Evolutionary conservation across 2,797 vertebrate species (phyloP), one percentile per base, ranked within the genome.

Genomic region (Discoglossus pictus): DNA sequence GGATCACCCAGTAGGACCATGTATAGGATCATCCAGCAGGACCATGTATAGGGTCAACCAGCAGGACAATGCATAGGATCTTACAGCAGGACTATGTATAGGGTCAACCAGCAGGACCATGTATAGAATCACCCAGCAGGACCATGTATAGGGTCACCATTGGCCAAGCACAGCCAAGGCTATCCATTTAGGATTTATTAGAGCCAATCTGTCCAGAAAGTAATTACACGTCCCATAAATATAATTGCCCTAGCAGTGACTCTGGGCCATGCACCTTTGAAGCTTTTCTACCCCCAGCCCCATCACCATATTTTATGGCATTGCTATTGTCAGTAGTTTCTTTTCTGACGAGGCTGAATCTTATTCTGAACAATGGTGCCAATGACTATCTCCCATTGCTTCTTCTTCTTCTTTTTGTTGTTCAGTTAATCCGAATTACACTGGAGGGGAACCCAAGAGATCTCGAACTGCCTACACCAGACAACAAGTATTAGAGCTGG

Each of bases 161-260:
- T 70, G 73, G 72, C 47, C 54, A 13, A 17, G 43, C 25, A 55
- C 52, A 18, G 48, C 17, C 18, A 31, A 38, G 31, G 55, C 59
- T 16, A 6, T 48, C 16, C 12, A 13, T 55, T 92, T 91, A 89
- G 90, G 92, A 96, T 98, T 97, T 98, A 98, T 92, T 93, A 93
- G 91, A 87, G 88, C 88, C 88, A 91, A 94, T 92, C 91, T 91
- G 92, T 91, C 92, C 93, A 92, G 92, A 92, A 93, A 92, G 92
- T 93, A 92, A 97, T 98, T 96, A 96, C 91, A 90, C 92, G 92
- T 90, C 91, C 93, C 93, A 94, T 97, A 96, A 94, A 97, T 98
- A 96, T 92, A 91, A 96, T 95, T 89, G 93, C 90, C 89, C 89
- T 94, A 88, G 88, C 80, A 85, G 82, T 86, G 82, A 84, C 86